Evolutionary conservation across 2,888 invertebrate species (phyloP).

Genomic region (Alentia gelatinosa): DNA sequence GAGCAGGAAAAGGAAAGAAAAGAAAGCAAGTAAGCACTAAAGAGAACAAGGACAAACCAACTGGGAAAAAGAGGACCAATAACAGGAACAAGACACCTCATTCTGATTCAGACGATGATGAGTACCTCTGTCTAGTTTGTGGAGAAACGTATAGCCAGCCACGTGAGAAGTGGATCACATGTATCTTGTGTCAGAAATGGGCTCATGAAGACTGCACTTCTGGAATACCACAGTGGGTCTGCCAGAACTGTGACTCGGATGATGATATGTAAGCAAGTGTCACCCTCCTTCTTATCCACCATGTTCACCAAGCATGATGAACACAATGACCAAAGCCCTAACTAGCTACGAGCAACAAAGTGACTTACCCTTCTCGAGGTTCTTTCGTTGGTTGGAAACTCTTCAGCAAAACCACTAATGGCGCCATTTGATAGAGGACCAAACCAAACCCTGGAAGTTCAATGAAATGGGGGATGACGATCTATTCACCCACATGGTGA

Average conservation of each 20-base stretch:
- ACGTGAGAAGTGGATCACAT: neutral
- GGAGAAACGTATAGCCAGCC: slow-evolving; percentile 23
- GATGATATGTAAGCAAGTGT: neutral
- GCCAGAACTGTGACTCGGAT: slow-evolving; percentile 12
- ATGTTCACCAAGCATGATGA: neutral
- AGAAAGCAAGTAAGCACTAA: neutral
- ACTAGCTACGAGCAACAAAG: neutral
- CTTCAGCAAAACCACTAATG: too few species aligned
- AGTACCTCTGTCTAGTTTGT: neutral
- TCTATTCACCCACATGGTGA: too few species aligned
- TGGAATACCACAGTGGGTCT: neutral
- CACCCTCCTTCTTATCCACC: neutral
- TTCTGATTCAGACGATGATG: neutral
- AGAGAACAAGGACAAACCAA: neutral
- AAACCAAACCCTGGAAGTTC: too few species aligned
- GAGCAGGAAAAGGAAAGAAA: neutral
- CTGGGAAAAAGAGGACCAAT: neutral
- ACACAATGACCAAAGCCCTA: neutral
- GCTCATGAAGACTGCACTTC: slow-evolving; percentile 8
- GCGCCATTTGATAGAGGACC: too few species aligned
- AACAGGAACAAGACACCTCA: neutral
- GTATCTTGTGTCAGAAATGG: neutral
- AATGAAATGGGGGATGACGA: too few species aligned
- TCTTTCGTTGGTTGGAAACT: neutral
- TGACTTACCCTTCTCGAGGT: neutral